Evolutionary conservation across 2,888 invertebrate genomes (phyloP).

Genomic region (Ptychoptera contaminata): DNA sequence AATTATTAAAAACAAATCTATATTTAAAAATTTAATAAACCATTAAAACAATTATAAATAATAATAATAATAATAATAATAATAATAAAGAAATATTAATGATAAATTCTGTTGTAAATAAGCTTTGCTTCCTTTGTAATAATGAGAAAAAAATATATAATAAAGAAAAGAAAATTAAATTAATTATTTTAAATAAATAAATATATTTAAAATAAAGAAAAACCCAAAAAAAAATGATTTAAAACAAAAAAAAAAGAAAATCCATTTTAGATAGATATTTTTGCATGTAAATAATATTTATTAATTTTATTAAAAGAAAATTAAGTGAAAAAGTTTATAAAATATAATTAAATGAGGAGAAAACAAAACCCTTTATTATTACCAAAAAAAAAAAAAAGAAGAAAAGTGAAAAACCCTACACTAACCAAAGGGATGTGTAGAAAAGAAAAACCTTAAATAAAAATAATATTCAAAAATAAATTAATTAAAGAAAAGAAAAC

Average conservation of each 20-base stretch:
- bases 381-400: neutral
- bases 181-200: constrained; percentile 6
- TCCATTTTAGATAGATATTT: constrained; percentile 11
- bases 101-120: constrained; percentile 10
- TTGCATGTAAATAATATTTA: constrained; percentile 8
- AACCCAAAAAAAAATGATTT: constrained; percentile 3
- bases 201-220: constrained; percentile 2
- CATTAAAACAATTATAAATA: neutral
- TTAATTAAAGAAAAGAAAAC: constrained; percentile 4
- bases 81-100: constrained; percentile 5
- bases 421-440: neutral
- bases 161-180: constrained; percentile 1
- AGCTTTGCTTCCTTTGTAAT: constrained; percentile 9
- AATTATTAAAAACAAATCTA: neutral
- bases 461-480: constrained; percentile 4
- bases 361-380: neutral
- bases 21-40: neutral
- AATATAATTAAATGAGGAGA: constrained; percentile 1
- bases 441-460: constrained; percentile 2
- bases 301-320: neutral
- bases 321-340: constrained; percentile 5
- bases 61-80: neutral
- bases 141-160: constrained; percentile 1
- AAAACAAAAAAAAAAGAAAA: constrained; percentile 5
- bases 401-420: constrained; percentile 4